Evolutionary conservation across 2,888 invertebrate species (phyloP).

Genomic region (Caradrina clavipalpis): DNA sequence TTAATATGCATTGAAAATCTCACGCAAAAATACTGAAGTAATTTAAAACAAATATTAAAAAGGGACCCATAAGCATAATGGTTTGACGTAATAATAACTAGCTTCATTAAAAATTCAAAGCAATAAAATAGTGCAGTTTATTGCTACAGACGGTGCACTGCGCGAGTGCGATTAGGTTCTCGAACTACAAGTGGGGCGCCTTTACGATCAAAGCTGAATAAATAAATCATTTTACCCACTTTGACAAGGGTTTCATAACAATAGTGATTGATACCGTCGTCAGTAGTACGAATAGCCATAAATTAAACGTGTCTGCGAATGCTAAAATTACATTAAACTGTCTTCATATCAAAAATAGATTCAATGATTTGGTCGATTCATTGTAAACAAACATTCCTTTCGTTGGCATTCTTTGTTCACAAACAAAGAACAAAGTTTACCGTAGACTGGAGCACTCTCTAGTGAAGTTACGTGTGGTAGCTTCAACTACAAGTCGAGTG

Average conservation of each 20-base stretch:
- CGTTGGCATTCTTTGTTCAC: conserved; percentile 66
- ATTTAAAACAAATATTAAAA: conserved; percentile 30
- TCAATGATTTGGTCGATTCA: conserved; percentile 50
- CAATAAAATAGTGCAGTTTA: conserved; percentile 82
- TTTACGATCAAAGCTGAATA: conserved; percentile 77
- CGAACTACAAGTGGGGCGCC: conserved; percentile 76
- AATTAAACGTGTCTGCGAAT: conserved; percentile 42
- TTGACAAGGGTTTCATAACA: conserved; percentile 67
- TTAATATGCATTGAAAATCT: conserved; percentile 48
- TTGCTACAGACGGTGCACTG: conserved; percentile 74
- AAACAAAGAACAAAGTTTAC: conserved; percentile 75
- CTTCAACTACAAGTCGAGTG: conserved; percentile 75
- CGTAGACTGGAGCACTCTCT: conserved; percentile 72
- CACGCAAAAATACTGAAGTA: conserved; percentile 15
- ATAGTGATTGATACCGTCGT: conserved; percentile 62
- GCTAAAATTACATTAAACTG: conserved; percentile 44
- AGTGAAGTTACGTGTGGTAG: conserved; percentile 79
- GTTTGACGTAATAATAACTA: conserved; percentile 76
- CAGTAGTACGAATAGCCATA: conserved; percentile 49
- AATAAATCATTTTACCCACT: conserved; percentile 80
- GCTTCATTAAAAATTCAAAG: conserved; percentile 74
- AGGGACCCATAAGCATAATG: conserved; percentile 51
- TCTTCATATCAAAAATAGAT: conserved; percentile 48
- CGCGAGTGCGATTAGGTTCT: conserved; percentile 71
- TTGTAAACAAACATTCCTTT: conserved; percentile 61